Conservation (phyloP, 2,888 invertebrate genomes). For the Thecocarcelia acutangulata region DNA sequence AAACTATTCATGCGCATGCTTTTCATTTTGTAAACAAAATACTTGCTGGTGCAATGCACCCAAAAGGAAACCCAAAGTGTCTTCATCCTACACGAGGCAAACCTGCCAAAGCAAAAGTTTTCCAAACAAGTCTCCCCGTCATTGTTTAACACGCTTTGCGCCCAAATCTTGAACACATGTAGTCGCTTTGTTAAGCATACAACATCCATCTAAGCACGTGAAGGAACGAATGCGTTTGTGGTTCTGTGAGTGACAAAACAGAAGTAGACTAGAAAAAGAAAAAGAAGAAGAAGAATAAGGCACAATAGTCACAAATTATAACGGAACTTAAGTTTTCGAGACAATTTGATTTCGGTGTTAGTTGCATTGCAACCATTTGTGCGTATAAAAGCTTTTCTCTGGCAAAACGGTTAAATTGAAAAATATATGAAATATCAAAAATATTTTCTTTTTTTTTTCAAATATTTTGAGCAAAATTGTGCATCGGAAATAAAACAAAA, state of each 20-base stretch:
- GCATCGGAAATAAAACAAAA: neutral
- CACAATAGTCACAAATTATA: slow-evolving; percentile 35
- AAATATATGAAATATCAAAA: slow-evolving; percentile 6
- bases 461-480: neutral
- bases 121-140: slow-evolving; percentile 25
- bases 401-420: slow-evolving; percentile 55
- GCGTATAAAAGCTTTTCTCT: slow-evolving; percentile 67
- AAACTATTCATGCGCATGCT: slow-evolving; percentile 54
- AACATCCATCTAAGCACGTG: neutral
- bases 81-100: neutral
- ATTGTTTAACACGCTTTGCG: slow-evolving; percentile 59
- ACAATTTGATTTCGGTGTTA: slow-evolving; percentile 66
- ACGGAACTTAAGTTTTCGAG: slow-evolving; percentile 61
- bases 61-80: slow-evolving; percentile 18
- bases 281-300: slow-evolving; percentile 4
- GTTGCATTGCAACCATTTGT: slow-evolving; percentile 70
- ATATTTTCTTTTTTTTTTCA: too few relatives aligned
- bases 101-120: neutral
- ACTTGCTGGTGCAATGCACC: slow-evolving; percentile 64
- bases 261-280: slow-evolving; percentile 12
- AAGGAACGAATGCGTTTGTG: neutral
- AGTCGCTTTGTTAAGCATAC: neutral
- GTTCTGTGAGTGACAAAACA: neutral
- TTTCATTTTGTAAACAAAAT: slow-evolving; percentile 48
- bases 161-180: slow-evolving; percentile 63